Conservation (phyloP, 2,797 vertebrate species). For the Eupleurogrammus muticus region DNA sequence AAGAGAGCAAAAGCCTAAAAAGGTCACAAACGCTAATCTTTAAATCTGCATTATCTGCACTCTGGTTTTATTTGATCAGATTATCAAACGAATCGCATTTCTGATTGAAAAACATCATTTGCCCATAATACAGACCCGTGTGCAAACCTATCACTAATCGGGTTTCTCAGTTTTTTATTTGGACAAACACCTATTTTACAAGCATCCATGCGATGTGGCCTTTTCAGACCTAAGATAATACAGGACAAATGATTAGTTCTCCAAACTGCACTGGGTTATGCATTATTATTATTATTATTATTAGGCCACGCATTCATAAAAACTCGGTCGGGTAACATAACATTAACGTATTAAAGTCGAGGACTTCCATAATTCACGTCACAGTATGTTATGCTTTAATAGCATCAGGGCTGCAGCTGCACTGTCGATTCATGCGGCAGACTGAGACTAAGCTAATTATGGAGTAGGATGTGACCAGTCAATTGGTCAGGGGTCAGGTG, state of each 20-base stretch:
- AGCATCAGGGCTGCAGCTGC: not conserved
- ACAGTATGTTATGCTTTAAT: not conserved
- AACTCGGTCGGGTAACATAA: not conserved
- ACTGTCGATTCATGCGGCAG: not conserved
- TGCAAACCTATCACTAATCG: not conserved
- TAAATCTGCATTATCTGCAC: not conserved
- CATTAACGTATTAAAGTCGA: not conserved
- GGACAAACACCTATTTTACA: too few relatives aligned
- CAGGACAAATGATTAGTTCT: not conserved
- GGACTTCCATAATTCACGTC: not conserved
- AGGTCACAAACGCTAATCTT: not conserved
- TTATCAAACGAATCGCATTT: not conserved
- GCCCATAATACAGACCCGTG: not conserved
- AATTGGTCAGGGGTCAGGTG: not conserved
- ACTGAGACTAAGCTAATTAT: not conserved
- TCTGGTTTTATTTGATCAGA: not conserved
- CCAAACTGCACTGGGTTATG: not conserved
- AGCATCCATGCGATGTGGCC: too few relatives aligned
- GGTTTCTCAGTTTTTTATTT: too few relatives aligned
- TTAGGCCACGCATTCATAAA: not conserved
- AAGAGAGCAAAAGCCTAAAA: not conserved
- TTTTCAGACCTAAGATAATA: not conserved
- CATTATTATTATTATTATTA: not conserved
- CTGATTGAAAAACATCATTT: not conserved
- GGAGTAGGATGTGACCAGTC: not conserved